Conservation (phyloP, 53 echinoderm and acorn worm genomes). For the Mesocentrotus franciscanus region DNA sequence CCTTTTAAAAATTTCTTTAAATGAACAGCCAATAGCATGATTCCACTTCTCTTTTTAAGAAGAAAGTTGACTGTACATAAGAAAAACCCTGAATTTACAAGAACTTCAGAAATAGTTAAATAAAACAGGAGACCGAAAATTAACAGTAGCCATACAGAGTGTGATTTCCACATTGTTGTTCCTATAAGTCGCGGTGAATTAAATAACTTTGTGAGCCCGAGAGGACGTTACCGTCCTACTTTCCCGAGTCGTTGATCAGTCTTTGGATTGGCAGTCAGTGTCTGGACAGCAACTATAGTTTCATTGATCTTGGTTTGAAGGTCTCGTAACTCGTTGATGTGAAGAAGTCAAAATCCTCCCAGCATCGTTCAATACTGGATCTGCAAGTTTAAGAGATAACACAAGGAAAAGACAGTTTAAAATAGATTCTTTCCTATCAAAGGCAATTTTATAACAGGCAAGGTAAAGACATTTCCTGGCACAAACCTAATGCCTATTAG, state of each 20-base stretch:
- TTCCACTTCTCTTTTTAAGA: not conserved
- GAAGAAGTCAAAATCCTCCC: conserved; percentile 84
- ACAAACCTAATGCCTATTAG: too few species aligned
- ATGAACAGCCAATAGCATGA: not conserved
- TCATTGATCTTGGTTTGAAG: conserved; percentile 97
- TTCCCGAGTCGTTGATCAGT: conserved; percentile 95
- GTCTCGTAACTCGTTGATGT: conserved; percentile 88
- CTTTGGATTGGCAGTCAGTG: conserved; percentile 93
- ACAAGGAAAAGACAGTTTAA: conserved; percentile 55
- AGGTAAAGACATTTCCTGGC: too few species aligned
- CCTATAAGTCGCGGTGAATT: not conserved
- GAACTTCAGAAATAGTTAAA: not conserved
- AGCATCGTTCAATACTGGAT: conserved; percentile 80
- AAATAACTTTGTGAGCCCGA: not conserved
- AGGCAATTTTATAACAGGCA: not conserved
- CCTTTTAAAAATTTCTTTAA: too few species aligned
- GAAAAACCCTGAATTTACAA: not conserved
- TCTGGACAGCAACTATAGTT: conserved; percentile 91
- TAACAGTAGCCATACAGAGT: not conserved
- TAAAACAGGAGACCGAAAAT: not conserved
- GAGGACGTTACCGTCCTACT: conserved; percentile 81
- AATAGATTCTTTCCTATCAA: not conserved
- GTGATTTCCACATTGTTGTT: not conserved
- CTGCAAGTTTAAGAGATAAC: conserved; percentile 58
- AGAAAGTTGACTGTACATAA: not conserved